Evolutionary conservation across 2,888 invertebrate genomes (phyloP), one percentile per base, ranked within the genome.

Genomic region (Cataglyphis livida): DNA sequence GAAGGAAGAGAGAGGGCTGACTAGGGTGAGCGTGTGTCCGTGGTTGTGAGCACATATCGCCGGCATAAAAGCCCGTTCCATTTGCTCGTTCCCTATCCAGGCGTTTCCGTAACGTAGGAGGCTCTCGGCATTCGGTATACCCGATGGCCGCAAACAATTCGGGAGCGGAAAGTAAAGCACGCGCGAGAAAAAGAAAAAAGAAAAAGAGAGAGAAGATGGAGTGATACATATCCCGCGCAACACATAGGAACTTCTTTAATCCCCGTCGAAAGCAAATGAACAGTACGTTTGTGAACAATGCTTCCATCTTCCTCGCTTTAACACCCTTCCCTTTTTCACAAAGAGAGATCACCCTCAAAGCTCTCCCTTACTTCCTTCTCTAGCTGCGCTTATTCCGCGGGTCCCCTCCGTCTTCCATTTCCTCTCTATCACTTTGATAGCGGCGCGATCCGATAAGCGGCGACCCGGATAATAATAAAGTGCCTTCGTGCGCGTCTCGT

Each of bases 261-360:
- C 89, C 91, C 88, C 89, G 90, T 90, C 91, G 86, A 88, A 90
- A 87, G 90, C 92, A 90, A 92, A 92, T 92, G 92, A 92, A 92
- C 92, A 89, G 89, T 87, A 87, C 75, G 84, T 68, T 81, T 74
- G 86, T 85, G 88, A 84, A 90, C 90, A 90, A 92, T 90, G 89
- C 86, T 90, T 89, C 70, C 59, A 28, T 21, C 62, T 57, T 51
- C 51, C 54, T 2, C 62, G n/a, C n/a, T 57, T 65, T 25, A 41
- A 28, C 68, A 28, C 21, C 32, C 75, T 61, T 71, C 32, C 65
- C 57, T 64, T 44, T 54, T 71, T 25, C 35, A n/a, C 61, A 21
- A 9, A 41, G 21, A 5, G 32, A 15, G 35, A 21, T 12, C 41
- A 25, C n/a, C n/a, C n/a, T n/a, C n/a, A n/a, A n/a, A n/a, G n/a